Base-by-base conservation (phyloP, 2,113 vertebrate genomes). In the Colius striatus region DNA sequence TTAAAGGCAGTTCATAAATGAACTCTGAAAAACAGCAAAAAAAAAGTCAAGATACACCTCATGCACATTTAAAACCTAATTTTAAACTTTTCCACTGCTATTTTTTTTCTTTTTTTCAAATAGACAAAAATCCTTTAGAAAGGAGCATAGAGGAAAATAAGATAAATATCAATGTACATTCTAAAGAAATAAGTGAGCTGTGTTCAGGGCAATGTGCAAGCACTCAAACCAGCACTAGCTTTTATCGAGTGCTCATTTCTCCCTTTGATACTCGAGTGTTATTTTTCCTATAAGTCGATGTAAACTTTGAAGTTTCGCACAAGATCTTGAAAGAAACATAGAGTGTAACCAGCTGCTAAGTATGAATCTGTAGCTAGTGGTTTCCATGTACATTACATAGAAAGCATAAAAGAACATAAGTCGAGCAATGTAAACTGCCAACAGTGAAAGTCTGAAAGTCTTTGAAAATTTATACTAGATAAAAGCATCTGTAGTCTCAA, bases 1-100 rank as follows among this genome's bases (percentile, higher is more conserved):
- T 91, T 90, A 96, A 97, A 97, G 78, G 81, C 68, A 74, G n/a
- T 86, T 95, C 79, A 75, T 58, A 95, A 89, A 76, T 43, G 88
- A 94, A 71, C 67, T 58, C 73, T 71, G 72, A 91, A 93, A 92
- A 93, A 91, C 0, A 84, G 65, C 21, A 78, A 30, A 60, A 30
- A 82, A 71, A 84, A 61, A 29, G 73, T 58, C 84, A 68, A 57
- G 77, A 72, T 51, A 95, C 78, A 91, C 77, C 53, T 87, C 88
- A 87, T n/a, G 54, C 47, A 76, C 36, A 65, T 38, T 94, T 86
- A 84, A 93, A 74, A 84, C 16, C 29, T 84, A 38, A 47, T 80
- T 83, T 86, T 84, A 71, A 84, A 78, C 41, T 68, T 81, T 84
- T 87, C 66, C 43, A 61, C 53, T 38, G 11, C 8, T 29, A 14